Conservation (phyloP, 2,888 invertebrate genomes). For the Agriopis marginaria region DNA sequence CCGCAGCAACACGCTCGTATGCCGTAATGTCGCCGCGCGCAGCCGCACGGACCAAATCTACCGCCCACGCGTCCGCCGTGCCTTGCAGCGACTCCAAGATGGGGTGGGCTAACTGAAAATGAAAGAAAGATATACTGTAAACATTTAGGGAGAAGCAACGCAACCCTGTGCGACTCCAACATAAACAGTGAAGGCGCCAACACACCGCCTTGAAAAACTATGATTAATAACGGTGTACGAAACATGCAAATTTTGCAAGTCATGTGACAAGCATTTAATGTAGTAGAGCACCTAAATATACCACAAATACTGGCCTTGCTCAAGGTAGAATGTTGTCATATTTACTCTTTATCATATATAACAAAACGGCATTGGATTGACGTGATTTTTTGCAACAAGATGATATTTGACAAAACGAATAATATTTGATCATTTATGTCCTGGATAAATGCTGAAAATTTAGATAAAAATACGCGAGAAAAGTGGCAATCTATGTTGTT, state of each 20-base stretch:
- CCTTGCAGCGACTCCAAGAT: conserved; percentile 94
- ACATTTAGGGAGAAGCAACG: neutral
- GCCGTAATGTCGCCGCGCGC: conserved; percentile 93
- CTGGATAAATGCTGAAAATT: no score
- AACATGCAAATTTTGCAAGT: no score
- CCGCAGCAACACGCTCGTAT: conserved; percentile 82
- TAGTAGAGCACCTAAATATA: no score
- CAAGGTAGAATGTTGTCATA: no score
- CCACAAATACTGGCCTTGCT: no score
- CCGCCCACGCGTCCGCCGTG: conserved; percentile 94
- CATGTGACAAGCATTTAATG: no score
- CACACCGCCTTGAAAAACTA: no score
- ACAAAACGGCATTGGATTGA: neutral
- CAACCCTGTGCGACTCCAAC: neutral
- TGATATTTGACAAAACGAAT: neutral
- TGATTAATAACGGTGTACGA: no score
- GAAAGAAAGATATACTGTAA: neutral
- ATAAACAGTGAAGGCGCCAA: no score
- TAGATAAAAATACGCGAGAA: no score
- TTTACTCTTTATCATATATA: neutral
- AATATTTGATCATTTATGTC: no score
- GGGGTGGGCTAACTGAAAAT: conserved; percentile 94
- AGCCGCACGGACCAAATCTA: conserved; percentile 94
- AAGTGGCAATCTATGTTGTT: no score
- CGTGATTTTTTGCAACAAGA: neutral